Evolutionary conservation across 92 coral and sea anemone species (phyloP).

Genomic region (Porites lobata): DNA sequence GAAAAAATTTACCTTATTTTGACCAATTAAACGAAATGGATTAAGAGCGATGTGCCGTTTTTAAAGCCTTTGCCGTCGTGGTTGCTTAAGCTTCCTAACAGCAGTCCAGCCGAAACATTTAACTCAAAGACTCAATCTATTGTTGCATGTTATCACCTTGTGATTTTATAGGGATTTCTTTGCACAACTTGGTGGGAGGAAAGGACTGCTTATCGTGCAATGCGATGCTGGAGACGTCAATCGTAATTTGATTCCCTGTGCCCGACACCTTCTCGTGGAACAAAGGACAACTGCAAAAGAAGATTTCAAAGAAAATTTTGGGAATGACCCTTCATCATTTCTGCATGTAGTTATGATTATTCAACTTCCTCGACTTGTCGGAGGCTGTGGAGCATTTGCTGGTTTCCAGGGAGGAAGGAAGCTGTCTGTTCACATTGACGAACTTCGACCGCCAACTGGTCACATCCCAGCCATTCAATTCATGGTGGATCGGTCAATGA

Average conservation of each 20-base stretch:
- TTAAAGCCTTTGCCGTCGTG: no score
- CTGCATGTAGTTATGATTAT: slow-evolving; percentile 83
- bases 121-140: not conserved
- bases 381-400: slow-evolving; percentile 82
- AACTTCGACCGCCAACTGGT: slow-evolving; percentile 80
- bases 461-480: slow-evolving; percentile 85
- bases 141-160: not conserved
- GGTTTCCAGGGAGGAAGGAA: slow-evolving; percentile 91
- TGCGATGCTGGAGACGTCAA: slow-evolving; percentile 82
- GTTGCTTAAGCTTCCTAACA: no score
- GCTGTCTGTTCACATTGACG: slow-evolving; percentile 90
- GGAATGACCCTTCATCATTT: slow-evolving; percentile 30
- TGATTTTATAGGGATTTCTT: slow-evolving; percentile 69
- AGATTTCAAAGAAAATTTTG: slow-evolving; percentile 36
- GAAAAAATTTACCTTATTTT: no score
- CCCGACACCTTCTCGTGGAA: slow-evolving; percentile 86
- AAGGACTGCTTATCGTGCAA: slow-evolving; percentile 89
- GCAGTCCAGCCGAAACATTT: not conserved
- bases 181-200: slow-evolving; percentile 81
- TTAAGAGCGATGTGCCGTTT: no score
- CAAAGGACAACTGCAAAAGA: slow-evolving; percentile 66
- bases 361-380: slow-evolving; percentile 86
- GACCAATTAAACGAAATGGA: no score
- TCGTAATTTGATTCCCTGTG: slow-evolving; percentile 85
- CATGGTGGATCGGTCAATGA: slow-evolving; percentile 84